phyloP scores from a whole-genome alignment of 1,140 invertebrate genomes.

The Drosophila oshimai region DNA sequence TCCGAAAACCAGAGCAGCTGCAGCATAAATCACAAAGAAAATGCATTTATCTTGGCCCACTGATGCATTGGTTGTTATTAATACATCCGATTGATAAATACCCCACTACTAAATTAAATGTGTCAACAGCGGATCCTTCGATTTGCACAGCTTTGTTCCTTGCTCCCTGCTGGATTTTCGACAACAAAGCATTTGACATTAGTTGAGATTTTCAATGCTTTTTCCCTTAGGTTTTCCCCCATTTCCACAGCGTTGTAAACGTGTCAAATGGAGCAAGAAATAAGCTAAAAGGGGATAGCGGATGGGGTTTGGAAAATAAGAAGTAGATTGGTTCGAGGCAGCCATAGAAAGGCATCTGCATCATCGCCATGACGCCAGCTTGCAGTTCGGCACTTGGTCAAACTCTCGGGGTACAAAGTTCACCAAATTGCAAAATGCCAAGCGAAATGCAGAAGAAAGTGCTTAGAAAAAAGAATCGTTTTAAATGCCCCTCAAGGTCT shows the following conservation, averaged over 20 bases:
- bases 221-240: not conserved
- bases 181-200: constrained; percentile 74
- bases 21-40: constrained; percentile 22
- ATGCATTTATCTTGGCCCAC: constrained; percentile 25
- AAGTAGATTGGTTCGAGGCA: constrained; percentile 32
- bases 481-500: constrained; percentile 64
- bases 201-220: constrained; percentile 72
- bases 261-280: constrained; percentile 46
- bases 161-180: constrained; percentile 9
- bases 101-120: constrained; percentile 61
- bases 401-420: constrained; percentile 58
- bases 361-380: constrained; percentile 40
- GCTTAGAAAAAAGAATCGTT: constrained; percentile 42
- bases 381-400: constrained; percentile 39
- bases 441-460: constrained; percentile 4
- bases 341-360: constrained; percentile 56
- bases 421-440: constrained; percentile 34
- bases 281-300: not conserved
- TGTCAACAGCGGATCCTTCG: constrained; percentile 28
- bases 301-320: not conserved
- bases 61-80: constrained; percentile 48
- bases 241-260: constrained; percentile 28
- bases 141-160: not conserved
- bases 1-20: not conserved
- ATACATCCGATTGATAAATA: constrained; percentile 61